Conservation (phyloP, 2,888 invertebrate genomes). For the Saturnia pavonia region DNA sequence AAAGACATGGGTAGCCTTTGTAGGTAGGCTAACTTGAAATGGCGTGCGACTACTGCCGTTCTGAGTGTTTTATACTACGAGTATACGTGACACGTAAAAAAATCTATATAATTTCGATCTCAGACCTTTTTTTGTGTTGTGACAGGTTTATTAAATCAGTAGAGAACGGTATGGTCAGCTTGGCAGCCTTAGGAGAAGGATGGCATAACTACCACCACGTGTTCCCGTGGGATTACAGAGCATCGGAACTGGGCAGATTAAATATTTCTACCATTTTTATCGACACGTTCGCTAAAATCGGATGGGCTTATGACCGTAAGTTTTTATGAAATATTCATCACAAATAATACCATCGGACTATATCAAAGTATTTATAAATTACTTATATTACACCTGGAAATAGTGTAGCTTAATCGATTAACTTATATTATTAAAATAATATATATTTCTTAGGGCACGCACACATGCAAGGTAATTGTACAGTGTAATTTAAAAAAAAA, state of each 20-base stretch:
- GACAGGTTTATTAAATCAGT: slow-evolving; percentile 86
- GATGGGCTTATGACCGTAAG: slow-evolving; percentile 91
- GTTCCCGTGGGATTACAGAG: slow-evolving; percentile 87
- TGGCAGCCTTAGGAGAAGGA: slow-evolving; percentile 89
- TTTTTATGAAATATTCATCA: slow-evolving; percentile 24
- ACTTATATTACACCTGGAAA: no score
- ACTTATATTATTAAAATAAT: no score
- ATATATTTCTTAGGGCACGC: no score
- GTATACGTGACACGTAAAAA: no score
- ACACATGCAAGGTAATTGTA: no score
- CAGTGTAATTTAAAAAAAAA: no score
- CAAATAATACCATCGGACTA: neutral
- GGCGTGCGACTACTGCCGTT: no score
- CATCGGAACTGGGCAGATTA: slow-evolving; percentile 85
- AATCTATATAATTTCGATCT: neutral
- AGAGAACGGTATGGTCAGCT: slow-evolving; percentile 87
- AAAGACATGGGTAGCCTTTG: no score
- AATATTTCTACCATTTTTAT: slow-evolving; percentile 92
- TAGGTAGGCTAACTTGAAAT: no score
- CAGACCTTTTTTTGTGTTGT: neutral
- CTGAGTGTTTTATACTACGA: no score
- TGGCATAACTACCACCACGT: slow-evolving; percentile 94
- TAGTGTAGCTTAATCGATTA: no score
- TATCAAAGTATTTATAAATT: no score
- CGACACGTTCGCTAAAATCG: slow-evolving; percentile 88